Evolutionary conservation across 1,140 invertebrate species (phyloP).

Genomic region (Mercenaria mercenaria): DNA sequence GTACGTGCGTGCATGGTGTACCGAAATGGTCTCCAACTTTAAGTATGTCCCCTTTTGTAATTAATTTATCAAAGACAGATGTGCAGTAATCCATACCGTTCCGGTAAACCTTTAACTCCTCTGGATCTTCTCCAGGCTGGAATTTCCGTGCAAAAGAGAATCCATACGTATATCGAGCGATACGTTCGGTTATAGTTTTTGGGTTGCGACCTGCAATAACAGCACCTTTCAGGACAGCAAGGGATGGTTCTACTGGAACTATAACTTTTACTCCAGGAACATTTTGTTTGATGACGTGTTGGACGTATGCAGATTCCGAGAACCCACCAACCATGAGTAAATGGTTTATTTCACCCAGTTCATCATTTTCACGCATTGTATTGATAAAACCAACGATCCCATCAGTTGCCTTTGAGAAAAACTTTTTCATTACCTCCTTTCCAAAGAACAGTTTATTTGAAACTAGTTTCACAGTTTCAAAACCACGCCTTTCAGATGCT

Average conservation of each 20-base stretch:
- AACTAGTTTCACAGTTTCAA: background rate
- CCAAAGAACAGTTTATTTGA: background rate
- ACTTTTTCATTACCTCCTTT: background rate
- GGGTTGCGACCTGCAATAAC: slow-evolving; percentile 46
- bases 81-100: slow-evolving; percentile 18
- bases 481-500: background rate
- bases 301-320: slow-evolving; percentile 8
- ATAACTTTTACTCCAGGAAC: slow-evolving; percentile 34
- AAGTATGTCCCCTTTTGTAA: slow-evolving; percentile 35
- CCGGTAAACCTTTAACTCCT: slow-evolving; percentile 17
- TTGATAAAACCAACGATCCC: slow-evolving; percentile 37
- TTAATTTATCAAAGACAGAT: slow-evolving; percentile 49
- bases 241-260: slow-evolving; percentile 15
- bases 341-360: slow-evolving; percentile 15
- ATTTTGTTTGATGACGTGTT: background rate
- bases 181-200: slow-evolving; percentile 35
- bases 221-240: slow-evolving; percentile 56
- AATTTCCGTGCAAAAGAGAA: slow-evolving; percentile 29
- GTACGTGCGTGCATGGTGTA: background rate
- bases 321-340: slow-evolving; percentile 48
- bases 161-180: slow-evolving; percentile 52
- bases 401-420: background rate
- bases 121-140: background rate
- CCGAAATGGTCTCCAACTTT: slow-evolving; percentile 22
- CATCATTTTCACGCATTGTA: background rate